Conservation (phyloP, 2,888 invertebrate genomes). For the Chrysopilus asiliformis region DNA sequence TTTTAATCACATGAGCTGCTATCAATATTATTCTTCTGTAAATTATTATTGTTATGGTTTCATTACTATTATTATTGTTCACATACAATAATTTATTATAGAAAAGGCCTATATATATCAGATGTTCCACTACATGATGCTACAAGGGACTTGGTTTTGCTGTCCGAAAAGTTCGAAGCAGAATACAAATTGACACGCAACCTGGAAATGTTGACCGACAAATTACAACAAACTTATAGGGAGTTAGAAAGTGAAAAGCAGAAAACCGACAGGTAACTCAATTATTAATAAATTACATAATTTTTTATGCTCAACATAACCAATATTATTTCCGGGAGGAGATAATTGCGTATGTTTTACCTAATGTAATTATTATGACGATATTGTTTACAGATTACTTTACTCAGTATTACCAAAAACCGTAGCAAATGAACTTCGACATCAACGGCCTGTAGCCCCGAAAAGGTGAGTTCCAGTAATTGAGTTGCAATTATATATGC, state of each 20-base stretch:
- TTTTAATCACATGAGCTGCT: too few species aligned
- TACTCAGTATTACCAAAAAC: conserved; percentile 90
- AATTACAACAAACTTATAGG: conserved; percentile 85
- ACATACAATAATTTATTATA: too few species aligned
- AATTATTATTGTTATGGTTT: too few species aligned
- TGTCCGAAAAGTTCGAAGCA: conserved; percentile 94
- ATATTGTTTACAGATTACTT: conserved; percentile 59
- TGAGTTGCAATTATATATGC: too few species aligned
- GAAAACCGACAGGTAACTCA: conserved; percentile 82
- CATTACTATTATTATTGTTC: too few species aligned
- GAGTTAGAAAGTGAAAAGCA: conserved; percentile 89
- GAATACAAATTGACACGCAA: conserved; percentile 92
- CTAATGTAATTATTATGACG: too few species aligned
- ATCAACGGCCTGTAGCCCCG: conserved; percentile 82
- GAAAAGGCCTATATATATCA: conserved; percentile 81
- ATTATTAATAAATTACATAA: too few species aligned
- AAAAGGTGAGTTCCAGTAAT: conserved; percentile 51
- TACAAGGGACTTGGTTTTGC: conserved; percentile 83
- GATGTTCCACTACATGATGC: conserved; percentile 94
- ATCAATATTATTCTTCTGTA: too few species aligned
- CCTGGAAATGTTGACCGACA: conserved; percentile 85
- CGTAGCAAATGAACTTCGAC: conserved; percentile 88
- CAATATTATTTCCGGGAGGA: not conserved
- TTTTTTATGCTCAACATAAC: not conserved
- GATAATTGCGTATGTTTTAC: too few species aligned